Conservation (phyloP, 2,888 invertebrate species). For the Dastarcus helophoroides region DNA sequence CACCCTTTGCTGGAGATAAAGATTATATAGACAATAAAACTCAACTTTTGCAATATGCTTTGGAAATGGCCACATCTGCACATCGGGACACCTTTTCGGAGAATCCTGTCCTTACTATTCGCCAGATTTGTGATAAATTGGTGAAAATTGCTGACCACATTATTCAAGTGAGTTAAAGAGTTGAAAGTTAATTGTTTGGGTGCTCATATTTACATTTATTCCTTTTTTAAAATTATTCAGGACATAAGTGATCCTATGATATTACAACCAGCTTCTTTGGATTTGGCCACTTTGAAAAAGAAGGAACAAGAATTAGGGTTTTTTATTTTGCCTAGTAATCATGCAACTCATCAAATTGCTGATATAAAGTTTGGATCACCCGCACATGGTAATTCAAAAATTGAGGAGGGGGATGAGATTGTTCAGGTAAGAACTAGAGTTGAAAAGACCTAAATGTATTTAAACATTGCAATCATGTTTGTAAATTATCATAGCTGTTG, state of each 20-base stretch:
- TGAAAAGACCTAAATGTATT: too few species aligned
- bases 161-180: slow-evolving; percentile 51
- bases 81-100: slow-evolving; percentile 84
- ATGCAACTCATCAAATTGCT: slow-evolving; percentile 69
- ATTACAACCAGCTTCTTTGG: slow-evolving; percentile 83
- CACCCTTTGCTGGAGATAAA: slow-evolving; percentile 51
- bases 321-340: slow-evolving; percentile 76
- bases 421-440: slow-evolving; percentile 69
- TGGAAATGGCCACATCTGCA: slow-evolving; percentile 84
- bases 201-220: too few species aligned
- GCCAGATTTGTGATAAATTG: slow-evolving; percentile 60
- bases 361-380: slow-evolving; percentile 86
- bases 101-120: slow-evolving; percentile 67
- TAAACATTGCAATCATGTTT: too few species aligned
- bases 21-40: slow-evolving; percentile 61
- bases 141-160: slow-evolving; percentile 74
- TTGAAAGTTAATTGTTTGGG: neutral
- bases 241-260: slow-evolving; percentile 82
- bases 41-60: slow-evolving; percentile 62
- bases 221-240: slow-evolving; percentile 36
- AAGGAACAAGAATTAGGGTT: slow-evolving; percentile 83
- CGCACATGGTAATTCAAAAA: slow-evolving; percentile 82
- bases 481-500: too few species aligned
- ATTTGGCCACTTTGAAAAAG: slow-evolving; percentile 76
- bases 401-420: slow-evolving; percentile 94